These are phyloP conservation scores for Saccopteryx leptura DNA, from an alignment of 2,113 vertebrate species.

Conservation along the genomic window DNA sequence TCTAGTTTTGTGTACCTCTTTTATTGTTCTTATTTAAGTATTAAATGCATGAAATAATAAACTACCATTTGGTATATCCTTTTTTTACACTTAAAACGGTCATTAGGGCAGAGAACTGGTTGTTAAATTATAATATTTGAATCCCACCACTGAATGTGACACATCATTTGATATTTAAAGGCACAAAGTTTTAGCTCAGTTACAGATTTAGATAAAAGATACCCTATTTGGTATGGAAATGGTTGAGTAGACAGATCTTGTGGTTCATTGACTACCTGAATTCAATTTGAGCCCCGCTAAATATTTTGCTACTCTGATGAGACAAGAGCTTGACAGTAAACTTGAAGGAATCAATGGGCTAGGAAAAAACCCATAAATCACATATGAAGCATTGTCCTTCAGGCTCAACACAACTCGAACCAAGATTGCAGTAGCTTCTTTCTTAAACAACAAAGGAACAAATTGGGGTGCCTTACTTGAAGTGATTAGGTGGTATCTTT, in stretches of 20 bases:
- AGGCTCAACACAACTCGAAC: neutral
- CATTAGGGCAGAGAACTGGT: too few species aligned
- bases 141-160: neutral
- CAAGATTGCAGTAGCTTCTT: neutral
- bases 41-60: too few species aligned
- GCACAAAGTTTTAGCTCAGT: conserved; percentile 74
- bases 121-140: too few species aligned
- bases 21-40: too few species aligned
- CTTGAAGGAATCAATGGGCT: conserved; percentile 40
- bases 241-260: conserved; percentile 66
- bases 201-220: conserved; percentile 76
- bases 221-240: conserved; percentile 74
- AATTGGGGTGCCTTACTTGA: neutral
- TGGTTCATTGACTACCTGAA: conserved; percentile 79
- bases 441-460: neutral
- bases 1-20: too few species aligned
- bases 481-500: neutral
- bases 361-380: conserved; percentile 72
- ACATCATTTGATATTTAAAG: conserved; percentile 78
- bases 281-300: conserved; percentile 74
- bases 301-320: conserved; percentile 71
- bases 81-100: too few species aligned
- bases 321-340: conserved; percentile 72
- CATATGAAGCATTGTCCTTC: neutral
- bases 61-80: too few species aligned